phyloP scores from a whole-genome alignment of 2,797 vertebrate genomes.

The Pagetopsis macropterus region DNA sequence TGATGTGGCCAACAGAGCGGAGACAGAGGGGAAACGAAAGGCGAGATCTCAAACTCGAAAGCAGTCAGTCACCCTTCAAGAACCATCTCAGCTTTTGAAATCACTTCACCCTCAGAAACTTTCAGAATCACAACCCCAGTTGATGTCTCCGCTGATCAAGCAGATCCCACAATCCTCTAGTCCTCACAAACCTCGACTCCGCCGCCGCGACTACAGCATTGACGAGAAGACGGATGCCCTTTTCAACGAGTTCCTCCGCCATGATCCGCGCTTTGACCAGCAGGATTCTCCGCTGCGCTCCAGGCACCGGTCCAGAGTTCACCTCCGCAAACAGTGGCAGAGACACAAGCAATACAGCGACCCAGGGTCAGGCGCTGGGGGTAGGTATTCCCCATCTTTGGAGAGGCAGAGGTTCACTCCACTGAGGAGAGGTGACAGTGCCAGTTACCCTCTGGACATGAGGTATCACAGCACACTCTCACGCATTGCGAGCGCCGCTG shows the following conservation, averaged over 20 bases:
- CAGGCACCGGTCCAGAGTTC: constrained; percentile 89
- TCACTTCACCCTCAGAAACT: constrained; percentile 58
- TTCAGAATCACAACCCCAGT: constrained; percentile 57
- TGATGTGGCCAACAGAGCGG: constrained; percentile 56
- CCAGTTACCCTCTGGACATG: constrained; percentile 82
- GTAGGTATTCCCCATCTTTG: constrained; percentile 78
- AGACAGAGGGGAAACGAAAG: constrained; percentile 51
- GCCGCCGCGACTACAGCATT: constrained; percentile 97
- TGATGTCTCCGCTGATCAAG: constrained; percentile 59
- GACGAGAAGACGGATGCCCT: constrained; percentile 96
- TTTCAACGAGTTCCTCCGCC: constrained; percentile 95
- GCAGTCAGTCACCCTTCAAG: constrained; percentile 53
- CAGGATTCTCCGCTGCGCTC: constrained; percentile 86
- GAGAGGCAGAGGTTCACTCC: constrained; percentile 82
- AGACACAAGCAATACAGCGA: constrained; percentile 96
- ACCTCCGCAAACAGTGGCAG: constrained; percentile 96
- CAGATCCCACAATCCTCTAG: constrained; percentile 70
- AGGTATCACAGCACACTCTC: constrained; percentile 90
- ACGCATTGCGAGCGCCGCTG: constrained; percentile 86
- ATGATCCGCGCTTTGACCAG: constrained; percentile 93
- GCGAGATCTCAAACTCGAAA: constrained; percentile 22
- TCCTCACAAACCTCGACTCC: constrained; percentile 73
- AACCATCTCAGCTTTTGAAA: constrained; percentile 59
- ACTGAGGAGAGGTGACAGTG: constrained; percentile 82
- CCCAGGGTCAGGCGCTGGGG: constrained; percentile 84